phyloP scores from a whole-genome alignment of 2,113 vertebrate genomes.

The Probosciger aterrimus region DNA sequence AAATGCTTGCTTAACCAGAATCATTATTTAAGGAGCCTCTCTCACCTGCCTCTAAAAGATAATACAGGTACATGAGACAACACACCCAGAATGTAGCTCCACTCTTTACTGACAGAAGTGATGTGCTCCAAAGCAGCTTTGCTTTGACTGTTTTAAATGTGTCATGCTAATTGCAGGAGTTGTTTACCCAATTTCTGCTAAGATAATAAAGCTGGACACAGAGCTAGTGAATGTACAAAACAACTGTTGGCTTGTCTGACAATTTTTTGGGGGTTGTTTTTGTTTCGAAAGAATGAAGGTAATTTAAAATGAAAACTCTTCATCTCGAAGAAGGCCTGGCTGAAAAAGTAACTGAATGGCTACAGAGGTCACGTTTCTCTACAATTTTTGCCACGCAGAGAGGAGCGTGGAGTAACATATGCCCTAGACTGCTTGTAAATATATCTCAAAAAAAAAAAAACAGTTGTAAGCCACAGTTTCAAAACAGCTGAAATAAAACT shows the following conservation, averaged over 20 bases:
- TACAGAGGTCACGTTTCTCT: background rate
- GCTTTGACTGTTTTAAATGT: background rate
- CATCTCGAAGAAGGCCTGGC: background rate
- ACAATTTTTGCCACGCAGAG: background rate
- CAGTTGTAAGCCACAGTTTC: background rate
- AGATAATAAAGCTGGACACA: background rate
- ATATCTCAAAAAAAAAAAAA: background rate
- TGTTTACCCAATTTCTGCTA: background rate
- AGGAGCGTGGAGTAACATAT: background rate
- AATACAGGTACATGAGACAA: background rate
- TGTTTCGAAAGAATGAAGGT: background rate
- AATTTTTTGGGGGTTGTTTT: background rate
- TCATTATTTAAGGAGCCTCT: conserved; percentile 11
- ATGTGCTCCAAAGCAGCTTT: background rate
- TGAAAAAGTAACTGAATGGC: background rate
- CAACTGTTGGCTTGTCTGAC: background rate
- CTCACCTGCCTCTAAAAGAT: conserved; percentile 13
- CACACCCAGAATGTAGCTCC: background rate
- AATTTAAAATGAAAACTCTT: background rate
- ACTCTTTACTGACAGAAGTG: background rate
- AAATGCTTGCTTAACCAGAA: background rate
- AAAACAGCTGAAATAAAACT: background rate
- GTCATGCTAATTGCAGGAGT: background rate
- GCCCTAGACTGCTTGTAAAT: background rate
- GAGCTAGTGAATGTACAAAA: background rate